Evolutionary conservation across 2,888 invertebrate genomes (phyloP), one percentile per base, ranked within the genome.

Genomic region (Dromius quadrimaculatus): DNA sequence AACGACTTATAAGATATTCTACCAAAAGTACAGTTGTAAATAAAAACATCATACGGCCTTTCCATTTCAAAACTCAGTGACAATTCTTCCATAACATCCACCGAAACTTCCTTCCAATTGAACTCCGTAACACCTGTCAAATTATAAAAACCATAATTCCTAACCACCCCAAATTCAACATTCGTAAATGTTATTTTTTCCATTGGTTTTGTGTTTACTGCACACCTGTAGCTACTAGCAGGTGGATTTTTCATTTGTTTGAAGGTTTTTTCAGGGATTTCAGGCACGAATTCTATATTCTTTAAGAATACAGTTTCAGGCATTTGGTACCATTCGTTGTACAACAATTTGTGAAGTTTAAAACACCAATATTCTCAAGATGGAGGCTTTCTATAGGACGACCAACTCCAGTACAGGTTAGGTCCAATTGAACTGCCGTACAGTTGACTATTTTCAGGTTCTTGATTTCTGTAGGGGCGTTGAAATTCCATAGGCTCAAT

Each of bases 211-310:
- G 41, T 41, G 17, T 57, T 43, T n/a, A 43, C 32, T 0, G 59
- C 45, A 59, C 68, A 68, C 3, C 43, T 23, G 43, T 68, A 11
- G 0, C 9, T 9, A 15, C 22, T 20, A n/a, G 66, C 54, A 0
- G 38, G 1, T 13, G 43, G 43, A 20, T 32, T 3, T 22, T 57
- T 68, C 59, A 68, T 59, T 68, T 59, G 57, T 59, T 68, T 68
- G 50, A 66, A 66, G 9, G 54, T 20, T 13, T 66, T 66, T 32
- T 59, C 45, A 17, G 59, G 59, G 6, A 68, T 68, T 2, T 6
- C 9, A 11, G 68, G 59, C 43, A 59, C 11, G 5, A 4, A 3
- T 19, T 32, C 1, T 5, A 68, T 19, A 45, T 68, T 23, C 32
- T 68, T 45, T 19, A 68, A 28, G 5, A 17, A n/a, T 0, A 68